Evolutionary conservation across 2,888 invertebrate genomes (phyloP).

Genomic region (Sminthurides aquaticus): DNA sequence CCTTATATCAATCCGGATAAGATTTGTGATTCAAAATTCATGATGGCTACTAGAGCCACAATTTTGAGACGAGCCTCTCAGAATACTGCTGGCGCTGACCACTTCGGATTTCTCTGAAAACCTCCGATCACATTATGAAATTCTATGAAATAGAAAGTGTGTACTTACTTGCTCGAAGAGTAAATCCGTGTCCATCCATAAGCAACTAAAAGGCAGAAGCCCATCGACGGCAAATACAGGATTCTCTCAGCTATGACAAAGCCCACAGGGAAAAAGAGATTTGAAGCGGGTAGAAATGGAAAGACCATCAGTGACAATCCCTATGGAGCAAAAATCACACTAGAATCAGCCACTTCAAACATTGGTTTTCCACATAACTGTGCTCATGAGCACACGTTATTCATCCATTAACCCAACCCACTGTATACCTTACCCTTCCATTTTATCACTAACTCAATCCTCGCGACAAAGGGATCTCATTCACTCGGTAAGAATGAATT

Average conservation of each 20-base stretch:
- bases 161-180: slow-evolving; percentile 54
- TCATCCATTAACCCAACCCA: not conserved
- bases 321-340: slow-evolving; percentile 51
- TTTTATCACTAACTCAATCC: not conserved
- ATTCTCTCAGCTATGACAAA: slow-evolving; percentile 94
- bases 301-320: slow-evolving; percentile 76
- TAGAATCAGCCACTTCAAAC: slow-evolving; percentile 19
- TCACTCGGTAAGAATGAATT: not conserved
- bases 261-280: slow-evolving; percentile 94
- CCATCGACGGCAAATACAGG: slow-evolving; percentile 95
- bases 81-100: no score
- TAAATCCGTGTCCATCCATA: slow-evolving; percentile 68
- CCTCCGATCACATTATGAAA: no score
- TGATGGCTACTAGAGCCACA: no score
- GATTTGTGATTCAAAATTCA: no score
- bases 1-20: no score
- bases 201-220: slow-evolving; percentile 85
- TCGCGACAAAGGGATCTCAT: not conserved
- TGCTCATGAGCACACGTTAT: no score
- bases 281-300: slow-evolving; percentile 92
- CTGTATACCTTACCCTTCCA: not conserved
- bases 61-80: no score
- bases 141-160: no score
- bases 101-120: no score
- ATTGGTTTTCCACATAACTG: slow-evolving; percentile 17